Evolutionary conservation across 2,888 invertebrate species (phyloP), one percentile per base, ranked within the genome.

Genomic region (Lagria hirta): DNA sequence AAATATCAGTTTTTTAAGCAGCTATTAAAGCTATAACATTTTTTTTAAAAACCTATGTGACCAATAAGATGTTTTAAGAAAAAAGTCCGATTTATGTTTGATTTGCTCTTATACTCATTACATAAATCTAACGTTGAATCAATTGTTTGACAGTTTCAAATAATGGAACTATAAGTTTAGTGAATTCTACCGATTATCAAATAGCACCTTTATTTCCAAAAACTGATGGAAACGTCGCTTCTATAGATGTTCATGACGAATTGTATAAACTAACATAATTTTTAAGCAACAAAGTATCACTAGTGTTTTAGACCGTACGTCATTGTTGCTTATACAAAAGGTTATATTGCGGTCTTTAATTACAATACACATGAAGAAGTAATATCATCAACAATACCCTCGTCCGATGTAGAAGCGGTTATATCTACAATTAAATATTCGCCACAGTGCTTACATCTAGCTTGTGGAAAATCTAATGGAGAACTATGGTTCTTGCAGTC

Each of bases 401-500:
- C 37, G 16, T 33, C 35, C 3, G 37, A 51, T 13, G 43, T 41
- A 40, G 45, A 28, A n/a, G 49, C 49, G 32, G 35, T 33, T 3
- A 52, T 64, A 20, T 53, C 62, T 1, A 74, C 74, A 36, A 55
- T 82, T 2, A 74, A 76, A 59, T 82, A 77, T 64, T 79, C 81
- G 0, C 76, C 76, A 0, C 72, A 74, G 66, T 78, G 82, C n/a
- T n/a, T n/a, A n/a, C 76, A 78, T 61, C 68, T 84, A 11, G 77
- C 75, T 0, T 79, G 81, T 54, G 83, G 82, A 0, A 60, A 78
- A 50, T 72, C 73, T 41, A 79, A 77, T 27, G 84, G 84, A 1
- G 71, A 75, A 43, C 35, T 84, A 14, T 69, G 81, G 69, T 74
- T 83, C 51, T 58, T 84, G 18, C 77, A 83, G 57, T 79, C 82